Base-by-base conservation (phyloP, 2,797 vertebrate genomes). In the Melanotaenia pygmaea region DNA sequence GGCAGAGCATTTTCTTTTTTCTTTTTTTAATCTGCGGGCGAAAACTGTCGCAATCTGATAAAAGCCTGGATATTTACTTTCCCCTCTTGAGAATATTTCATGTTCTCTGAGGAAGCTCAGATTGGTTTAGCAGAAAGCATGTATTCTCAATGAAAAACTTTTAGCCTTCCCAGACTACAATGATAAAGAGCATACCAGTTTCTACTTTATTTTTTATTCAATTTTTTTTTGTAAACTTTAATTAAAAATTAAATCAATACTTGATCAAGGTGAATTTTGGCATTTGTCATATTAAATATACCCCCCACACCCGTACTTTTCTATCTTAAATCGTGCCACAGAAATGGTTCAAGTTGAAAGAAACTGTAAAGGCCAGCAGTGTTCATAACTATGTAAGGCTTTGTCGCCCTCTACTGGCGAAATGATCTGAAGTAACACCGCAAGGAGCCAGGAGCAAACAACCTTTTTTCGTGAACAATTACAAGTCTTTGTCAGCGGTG, bases 351-450 rank as follows among this genome's bases (percentile, higher is more conserved):
- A 45, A 2, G 5, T 18, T 45, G 43, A 1, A 45, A 40, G 38
- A 12, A 37, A 37, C 11, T 2, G 8, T 13, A 34, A 2, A 61
- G 26, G 35, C 12, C 12, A 28, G 24, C 3, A 18, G 12, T 2
- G 20, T 37, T n/a, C 16, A 8, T 50, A 1, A 9, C 40, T 12
- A 4, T 63, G 20, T 13, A 24, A 57, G 71, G 63, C 24, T 77
- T 32, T 86, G 68, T 54, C 13, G 72, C 74, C 82, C 80, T 76
- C 90, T 79, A 14, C 34, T 74, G 90, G 66, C 0, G 3, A 0
- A 58, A 85, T 24, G 22, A 63, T 28, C 26, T 1, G 34, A 12
- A 59, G 18, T 4, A 34, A 3, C 47, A 3, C 9, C 1, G 9
- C 47, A 22, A 2, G 20, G 47, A 11, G n/a, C 0, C 32, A 34